A percentile compares a stretch with the other conserved stretches of the same genome.
These are phyloP conservation scores for Hesperophylax magnus DNA, from an alignment of 1,140 invertebrate genomes.

Conservation along the genomic window DNA sequence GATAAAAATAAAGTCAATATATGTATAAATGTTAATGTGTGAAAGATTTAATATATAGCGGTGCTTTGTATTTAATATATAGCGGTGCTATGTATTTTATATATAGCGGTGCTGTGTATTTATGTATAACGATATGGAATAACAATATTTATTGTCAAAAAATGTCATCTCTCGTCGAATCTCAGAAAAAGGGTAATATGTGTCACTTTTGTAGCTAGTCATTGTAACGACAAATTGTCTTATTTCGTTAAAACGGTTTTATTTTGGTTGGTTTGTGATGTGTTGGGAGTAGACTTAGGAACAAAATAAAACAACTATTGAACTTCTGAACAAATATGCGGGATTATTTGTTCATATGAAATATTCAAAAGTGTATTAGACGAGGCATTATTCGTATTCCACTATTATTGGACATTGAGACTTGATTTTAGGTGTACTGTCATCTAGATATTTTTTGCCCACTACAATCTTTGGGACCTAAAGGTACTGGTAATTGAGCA, in stretches of 20 bases:
- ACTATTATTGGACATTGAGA: too few relatives aligned
- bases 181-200: slow-evolving; percentile 39
- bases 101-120: slow-evolving; percentile 41
- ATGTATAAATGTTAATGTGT: slow-evolving; percentile 34
- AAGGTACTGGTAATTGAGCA: too few relatives aligned
- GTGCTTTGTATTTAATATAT: slow-evolving; percentile 40
- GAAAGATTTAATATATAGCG: slow-evolving; percentile 40
- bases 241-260: slow-evolving; percentile 6
- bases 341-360: too few relatives aligned
- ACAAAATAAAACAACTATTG: too few relatives aligned
- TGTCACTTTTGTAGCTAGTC: slow-evolving; percentile 33
- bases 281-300: too few relatives aligned
- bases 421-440: too few relatives aligned
- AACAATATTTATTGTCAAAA: slow-evolving; percentile 23
- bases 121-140: slow-evolving; percentile 38
- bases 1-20: slow-evolving; percentile 51
- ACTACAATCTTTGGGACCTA: too few relatives aligned
- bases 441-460: too few relatives aligned
- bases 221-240: slow-evolving; percentile 8
- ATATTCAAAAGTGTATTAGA: too few relatives aligned
- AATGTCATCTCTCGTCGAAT: slow-evolving; percentile 21
- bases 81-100: slow-evolving; percentile 39
- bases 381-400: too few relatives aligned
- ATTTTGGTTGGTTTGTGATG: slow-evolving; percentile 21
- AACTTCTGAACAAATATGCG: too few relatives aligned